Percentiles rank a stretch among this genome's conserved stretches.
These are phyloP conservation scores for Lonchura striata DNA, from an alignment of 2,113 vertebrate species.

Conservation along the genomic window DNA sequence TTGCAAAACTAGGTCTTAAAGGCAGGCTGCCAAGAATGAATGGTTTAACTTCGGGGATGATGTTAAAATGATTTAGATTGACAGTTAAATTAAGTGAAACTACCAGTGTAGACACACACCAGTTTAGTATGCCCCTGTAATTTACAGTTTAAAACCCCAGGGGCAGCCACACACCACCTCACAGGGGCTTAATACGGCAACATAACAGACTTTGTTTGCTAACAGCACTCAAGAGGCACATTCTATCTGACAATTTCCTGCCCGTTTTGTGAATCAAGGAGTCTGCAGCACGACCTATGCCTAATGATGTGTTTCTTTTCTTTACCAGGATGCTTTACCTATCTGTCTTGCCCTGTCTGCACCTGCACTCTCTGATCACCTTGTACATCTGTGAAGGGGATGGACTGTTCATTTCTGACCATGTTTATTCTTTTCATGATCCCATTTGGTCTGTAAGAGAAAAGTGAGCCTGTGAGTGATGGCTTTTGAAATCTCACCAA, in stretches of 20 bases:
- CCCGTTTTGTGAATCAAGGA: neutral
- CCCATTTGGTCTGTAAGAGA: neutral
- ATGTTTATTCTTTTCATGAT: neutral
- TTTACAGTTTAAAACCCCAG: conserved; percentile 18
- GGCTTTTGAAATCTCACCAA: neutral
- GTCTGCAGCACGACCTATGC: neutral
- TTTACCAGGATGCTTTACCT: neutral
- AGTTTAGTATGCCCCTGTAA: conserved; percentile 16
- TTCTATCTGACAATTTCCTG: neutral
- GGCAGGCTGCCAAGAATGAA: conserved; percentile 22
- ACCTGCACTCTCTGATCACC: neutral
- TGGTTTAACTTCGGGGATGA: conserved; percentile 23
- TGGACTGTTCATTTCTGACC: neutral
- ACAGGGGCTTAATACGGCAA: neutral
- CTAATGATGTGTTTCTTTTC: neutral
- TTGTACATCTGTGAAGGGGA: neutral
- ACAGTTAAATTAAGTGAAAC: conserved; percentile 59
- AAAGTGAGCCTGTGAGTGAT: neutral
- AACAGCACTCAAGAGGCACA: neutral
- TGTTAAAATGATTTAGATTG: conserved; percentile 58
- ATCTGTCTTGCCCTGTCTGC: neutral
- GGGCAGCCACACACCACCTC: neutral
- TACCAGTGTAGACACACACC: conserved; percentile 30
- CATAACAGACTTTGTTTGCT: conserved; percentile 33
- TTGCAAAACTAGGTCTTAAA: conserved; percentile 18